Percentiles rank a stretch among this genome's conserved stretches.
Evolutionary conservation across 2,797 vertebrate species (phyloP).

Genomic region (Triplophysa bombifrons): DNA sequence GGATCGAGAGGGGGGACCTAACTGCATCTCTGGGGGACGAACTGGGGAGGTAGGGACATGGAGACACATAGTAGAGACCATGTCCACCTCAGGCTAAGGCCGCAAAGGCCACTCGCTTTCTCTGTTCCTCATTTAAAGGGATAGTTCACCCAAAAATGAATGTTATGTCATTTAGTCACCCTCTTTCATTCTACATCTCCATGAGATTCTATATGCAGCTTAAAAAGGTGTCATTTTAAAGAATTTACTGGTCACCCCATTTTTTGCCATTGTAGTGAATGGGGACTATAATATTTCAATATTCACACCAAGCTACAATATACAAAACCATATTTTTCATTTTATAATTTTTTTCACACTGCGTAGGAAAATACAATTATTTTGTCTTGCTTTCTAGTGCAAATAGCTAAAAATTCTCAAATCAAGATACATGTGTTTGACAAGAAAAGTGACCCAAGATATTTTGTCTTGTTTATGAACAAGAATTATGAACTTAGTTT

Average conservation of each 20-base stretch:
- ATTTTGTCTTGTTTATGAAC: no score
- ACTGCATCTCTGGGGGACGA: conserved; percentile 65
- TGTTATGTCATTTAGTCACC: conserved; percentile 2
- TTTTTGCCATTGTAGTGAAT: neutral
- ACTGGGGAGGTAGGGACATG: conserved; percentile 65
- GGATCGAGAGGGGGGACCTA: conserved; percentile 59
- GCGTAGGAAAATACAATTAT: no score
- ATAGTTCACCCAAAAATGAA: conserved; percentile 7
- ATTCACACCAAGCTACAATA: no score
- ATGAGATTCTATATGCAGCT: neutral
- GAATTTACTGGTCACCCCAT: neutral
- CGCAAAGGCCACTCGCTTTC: conserved; percentile 63
- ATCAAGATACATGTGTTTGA: no score
- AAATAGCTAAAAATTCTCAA: no score
- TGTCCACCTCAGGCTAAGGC: conserved; percentile 73
- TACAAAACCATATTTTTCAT: no score
- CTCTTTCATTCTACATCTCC: neutral
- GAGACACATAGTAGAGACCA: conserved; percentile 71
- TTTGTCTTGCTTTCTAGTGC: no score
- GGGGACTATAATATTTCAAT: neutral
- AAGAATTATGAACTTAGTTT: no score
- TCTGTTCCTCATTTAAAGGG: conserved; percentile 41
- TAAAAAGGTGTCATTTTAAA: neutral
- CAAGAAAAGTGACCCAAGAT: no score
- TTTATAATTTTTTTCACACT: no score